These are phyloP conservation scores for Eriosoma lanigerum DNA, from an alignment of 1,140 invertebrate genomes.

Conservation along the genomic window DNA sequence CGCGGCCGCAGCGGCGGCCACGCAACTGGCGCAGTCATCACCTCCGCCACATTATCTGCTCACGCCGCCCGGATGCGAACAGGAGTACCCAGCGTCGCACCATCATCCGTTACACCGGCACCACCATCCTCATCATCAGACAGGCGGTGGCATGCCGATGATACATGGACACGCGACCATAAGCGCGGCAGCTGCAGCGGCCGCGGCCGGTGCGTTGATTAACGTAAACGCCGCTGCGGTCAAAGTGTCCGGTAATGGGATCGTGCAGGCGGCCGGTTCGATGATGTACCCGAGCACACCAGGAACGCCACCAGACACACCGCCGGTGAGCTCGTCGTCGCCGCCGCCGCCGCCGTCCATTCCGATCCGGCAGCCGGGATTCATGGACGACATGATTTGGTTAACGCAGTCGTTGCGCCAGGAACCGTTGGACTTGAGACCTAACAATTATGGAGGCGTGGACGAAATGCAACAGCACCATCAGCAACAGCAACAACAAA, in stretches of 20 bases:
- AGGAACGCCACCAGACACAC: conserved; percentile 77
- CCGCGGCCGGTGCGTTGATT: conserved; percentile 52
- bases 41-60: conserved; percentile 53
- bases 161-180: conserved; percentile 43
- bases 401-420: conserved; percentile 63
- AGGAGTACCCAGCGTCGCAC: conserved; percentile 17
- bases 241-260: conserved; percentile 28
- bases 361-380: conserved; percentile 54
- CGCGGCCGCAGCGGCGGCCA: conserved; percentile 37
- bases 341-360: conserved; percentile 61
- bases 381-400: conserved; percentile 72
- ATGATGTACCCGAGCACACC: conserved; percentile 59
- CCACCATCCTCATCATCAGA: conserved; percentile 46
- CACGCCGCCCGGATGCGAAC: conserved; percentile 53
- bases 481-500: conserved; percentile 53
- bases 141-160: conserved; percentile 44
- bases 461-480: conserved; percentile 48
- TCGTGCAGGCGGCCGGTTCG: conserved; percentile 28
- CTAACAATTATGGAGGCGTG: conserved; percentile 59
- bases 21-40: conserved; percentile 31
- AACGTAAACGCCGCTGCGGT: conserved; percentile 53
- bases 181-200: conserved; percentile 30
- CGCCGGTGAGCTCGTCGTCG: conserved; percentile 66
- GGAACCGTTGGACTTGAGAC: conserved; percentile 79
- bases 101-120: conserved; percentile 33